A percentile compares a stretch with the other conserved stretches of the same genome.
These are phyloP conservation scores for Pteruthius melanotis DNA, from an alignment of 2,113 vertebrate genomes.

Conservation along the genomic window DNA sequence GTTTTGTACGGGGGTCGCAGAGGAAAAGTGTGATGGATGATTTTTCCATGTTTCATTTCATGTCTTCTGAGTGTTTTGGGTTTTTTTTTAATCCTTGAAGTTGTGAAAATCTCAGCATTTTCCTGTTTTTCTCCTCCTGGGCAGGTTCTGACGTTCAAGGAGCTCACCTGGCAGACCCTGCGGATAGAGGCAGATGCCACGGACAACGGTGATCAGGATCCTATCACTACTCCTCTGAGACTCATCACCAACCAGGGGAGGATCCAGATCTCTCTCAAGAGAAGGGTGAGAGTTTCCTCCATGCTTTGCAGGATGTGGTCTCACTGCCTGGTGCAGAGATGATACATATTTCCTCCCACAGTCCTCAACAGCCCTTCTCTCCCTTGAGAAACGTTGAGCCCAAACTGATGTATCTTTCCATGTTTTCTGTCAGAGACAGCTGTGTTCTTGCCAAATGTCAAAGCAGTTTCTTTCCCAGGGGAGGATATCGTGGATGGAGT, in stretches of 20 bases:
- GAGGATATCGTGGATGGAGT: neutral
- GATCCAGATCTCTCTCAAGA: slow-evolving; percentile 93
- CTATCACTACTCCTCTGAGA: slow-evolving; percentile 87
- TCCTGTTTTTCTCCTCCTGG: neutral
- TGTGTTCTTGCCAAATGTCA: neutral
- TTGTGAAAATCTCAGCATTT: neutral
- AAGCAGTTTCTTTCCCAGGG: neutral
- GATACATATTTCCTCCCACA: neutral
- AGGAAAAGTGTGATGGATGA: accelerated
- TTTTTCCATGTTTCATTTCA: neutral
- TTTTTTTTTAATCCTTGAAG: neutral
- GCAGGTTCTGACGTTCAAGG: slow-evolving; percentile 96
- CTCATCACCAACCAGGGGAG: slow-evolving; percentile 97
- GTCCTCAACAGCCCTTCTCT: neutral
- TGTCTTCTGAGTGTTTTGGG: neutral
- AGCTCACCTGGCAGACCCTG: slow-evolving; percentile 97
- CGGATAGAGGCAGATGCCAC: slow-evolving; percentile 94
- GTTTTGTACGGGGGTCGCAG: neutral
- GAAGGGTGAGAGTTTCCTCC: slow-evolving; percentile 80
- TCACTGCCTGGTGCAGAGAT: neutral
- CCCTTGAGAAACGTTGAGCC: neutral
- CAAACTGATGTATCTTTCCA: neutral
- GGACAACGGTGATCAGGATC: slow-evolving; percentile 87
- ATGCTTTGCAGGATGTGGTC: neutral
- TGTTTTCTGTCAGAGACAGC: slow-evolving; percentile 3